A percentile compares a stretch with the other conserved stretches of the same genome.
phyloP scores from a whole-genome alignment of 30 jellyfish, hydroid and myxozoan species.

The Turritopsis dohrnii region DNA sequence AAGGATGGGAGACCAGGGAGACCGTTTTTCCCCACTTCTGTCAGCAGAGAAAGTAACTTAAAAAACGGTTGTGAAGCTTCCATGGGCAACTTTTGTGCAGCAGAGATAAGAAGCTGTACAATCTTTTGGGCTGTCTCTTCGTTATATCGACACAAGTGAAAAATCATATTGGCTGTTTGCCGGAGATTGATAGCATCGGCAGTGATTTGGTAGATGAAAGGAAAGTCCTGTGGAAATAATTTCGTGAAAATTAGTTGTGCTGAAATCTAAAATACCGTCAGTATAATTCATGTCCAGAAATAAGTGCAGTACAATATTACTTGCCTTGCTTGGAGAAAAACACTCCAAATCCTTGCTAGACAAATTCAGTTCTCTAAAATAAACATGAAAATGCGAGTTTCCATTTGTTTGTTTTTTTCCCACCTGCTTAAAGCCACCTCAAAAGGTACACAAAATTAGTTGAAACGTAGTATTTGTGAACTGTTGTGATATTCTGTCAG shows the following conservation, averaged over 20 bases:
- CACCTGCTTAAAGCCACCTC: not conserved
- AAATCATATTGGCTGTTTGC: constrained; percentile 87
- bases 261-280: too few species aligned
- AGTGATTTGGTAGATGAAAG: constrained; percentile 85
- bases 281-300: too few species aligned
- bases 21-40: constrained; percentile 71
- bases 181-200: constrained; percentile 81
- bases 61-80: constrained; percentile 86
- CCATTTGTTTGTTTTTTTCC: not conserved
- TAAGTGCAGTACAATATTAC: too few species aligned
- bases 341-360: constrained; percentile 61
- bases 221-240: constrained; percentile 55
- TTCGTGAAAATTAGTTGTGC: not conserved
- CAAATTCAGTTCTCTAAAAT: constrained; percentile 62
- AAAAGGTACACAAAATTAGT: too few species aligned
- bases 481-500: too few species aligned
- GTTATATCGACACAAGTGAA: constrained; percentile 73
- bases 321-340: not conserved
- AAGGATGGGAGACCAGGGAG: constrained; percentile 84
- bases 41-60: constrained; percentile 71
- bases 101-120: constrained; percentile 22
- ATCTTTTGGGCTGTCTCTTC: constrained; percentile 81
- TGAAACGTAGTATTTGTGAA: too few species aligned
- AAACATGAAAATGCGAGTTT: not conserved
- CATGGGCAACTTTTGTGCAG: constrained; percentile 37